A percentile compares a stretch with the other conserved stretches of the same genome.
phyloP scores from a whole-genome alignment of 1,140 invertebrate genomes.

The Drosophila tristis region DNA sequence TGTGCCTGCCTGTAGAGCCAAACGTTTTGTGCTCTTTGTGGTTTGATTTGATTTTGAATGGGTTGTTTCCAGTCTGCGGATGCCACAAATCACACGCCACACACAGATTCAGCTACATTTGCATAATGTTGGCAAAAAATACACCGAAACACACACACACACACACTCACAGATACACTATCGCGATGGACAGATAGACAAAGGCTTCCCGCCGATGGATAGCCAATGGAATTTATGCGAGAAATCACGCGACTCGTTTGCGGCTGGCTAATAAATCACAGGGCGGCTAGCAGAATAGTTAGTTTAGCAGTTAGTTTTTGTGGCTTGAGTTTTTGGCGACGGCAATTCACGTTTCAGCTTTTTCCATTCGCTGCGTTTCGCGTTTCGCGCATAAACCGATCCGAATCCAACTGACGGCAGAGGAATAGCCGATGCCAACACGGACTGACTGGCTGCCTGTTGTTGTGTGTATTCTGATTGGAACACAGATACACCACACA shows the following conservation, averaged over 20 bases:
- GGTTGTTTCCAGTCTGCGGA: conserved; percentile 24
- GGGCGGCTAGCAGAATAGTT: conserved; percentile 21
- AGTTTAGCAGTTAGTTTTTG: conserved; percentile 40
- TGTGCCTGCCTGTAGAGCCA: conserved; percentile 64
- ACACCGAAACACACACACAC: conserved; percentile 42
- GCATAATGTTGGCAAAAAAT: conserved; percentile 56
- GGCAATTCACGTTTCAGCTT: conserved; percentile 58
- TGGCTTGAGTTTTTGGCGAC: conserved; percentile 56
- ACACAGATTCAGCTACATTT: conserved; percentile 48
- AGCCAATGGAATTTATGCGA: conserved; percentile 14
- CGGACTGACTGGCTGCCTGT: conserved; percentile 26
- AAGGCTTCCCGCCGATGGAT: neutral
- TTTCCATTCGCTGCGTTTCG: conserved; percentile 35
- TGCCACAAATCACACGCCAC: conserved; percentile 64
- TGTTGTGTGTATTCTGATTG: conserved; percentile 63
- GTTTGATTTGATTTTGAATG: conserved; percentile 58
- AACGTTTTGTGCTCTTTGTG: conserved; percentile 62
- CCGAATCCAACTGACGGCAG: conserved; percentile 57
- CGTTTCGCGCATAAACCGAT: conserved; percentile 48
- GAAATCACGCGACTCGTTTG: conserved; percentile 32
- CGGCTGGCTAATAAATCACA: conserved; percentile 40
- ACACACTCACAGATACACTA: conserved; percentile 36
- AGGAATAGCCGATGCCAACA: conserved; percentile 45
- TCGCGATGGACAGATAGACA: conserved; percentile 16
- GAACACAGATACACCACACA: conserved; percentile 57